Evolutionary conservation across 2,797 vertebrate species (phyloP).

Genomic region (Carcharodon carcharias): DNA sequence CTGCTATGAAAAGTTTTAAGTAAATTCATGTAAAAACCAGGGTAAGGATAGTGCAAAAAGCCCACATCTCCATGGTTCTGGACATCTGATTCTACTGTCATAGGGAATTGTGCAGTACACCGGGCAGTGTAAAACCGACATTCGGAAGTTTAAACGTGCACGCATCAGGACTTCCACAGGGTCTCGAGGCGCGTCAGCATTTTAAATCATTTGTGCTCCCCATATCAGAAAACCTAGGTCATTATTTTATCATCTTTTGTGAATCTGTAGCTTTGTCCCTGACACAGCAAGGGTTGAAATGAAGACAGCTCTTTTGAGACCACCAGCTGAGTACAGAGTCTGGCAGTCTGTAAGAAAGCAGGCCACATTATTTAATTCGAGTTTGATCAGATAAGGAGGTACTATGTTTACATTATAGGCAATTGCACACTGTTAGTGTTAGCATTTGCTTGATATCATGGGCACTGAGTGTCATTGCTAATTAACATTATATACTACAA

Average conservation of each 20-base stretch:
- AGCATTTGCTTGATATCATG: background rate
- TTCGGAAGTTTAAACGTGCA: background rate
- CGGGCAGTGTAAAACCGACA: background rate
- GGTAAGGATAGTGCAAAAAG: background rate
- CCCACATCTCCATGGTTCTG: background rate
- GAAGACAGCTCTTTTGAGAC: background rate
- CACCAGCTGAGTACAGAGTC: background rate
- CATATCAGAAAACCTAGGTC: background rate
- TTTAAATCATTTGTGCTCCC: background rate
- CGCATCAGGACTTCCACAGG: background rate
- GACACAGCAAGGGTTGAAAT: background rate
- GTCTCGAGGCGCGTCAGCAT: too few relatives aligned
- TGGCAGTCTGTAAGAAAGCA: background rate
- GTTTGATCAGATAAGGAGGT: background rate
- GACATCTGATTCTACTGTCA: background rate
- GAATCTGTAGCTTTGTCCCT: background rate
- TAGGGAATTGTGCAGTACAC: too few relatives aligned
- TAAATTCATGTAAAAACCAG: background rate
- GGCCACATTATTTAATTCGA: background rate
- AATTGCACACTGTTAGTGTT: background rate
- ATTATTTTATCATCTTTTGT: background rate
- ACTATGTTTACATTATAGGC: background rate
- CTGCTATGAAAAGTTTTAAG: background rate
- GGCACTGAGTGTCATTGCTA: background rate
- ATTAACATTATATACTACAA: background rate